Conservation (phyloP, 2,888 invertebrate species). For the Ditula angustiorana region DNA sequence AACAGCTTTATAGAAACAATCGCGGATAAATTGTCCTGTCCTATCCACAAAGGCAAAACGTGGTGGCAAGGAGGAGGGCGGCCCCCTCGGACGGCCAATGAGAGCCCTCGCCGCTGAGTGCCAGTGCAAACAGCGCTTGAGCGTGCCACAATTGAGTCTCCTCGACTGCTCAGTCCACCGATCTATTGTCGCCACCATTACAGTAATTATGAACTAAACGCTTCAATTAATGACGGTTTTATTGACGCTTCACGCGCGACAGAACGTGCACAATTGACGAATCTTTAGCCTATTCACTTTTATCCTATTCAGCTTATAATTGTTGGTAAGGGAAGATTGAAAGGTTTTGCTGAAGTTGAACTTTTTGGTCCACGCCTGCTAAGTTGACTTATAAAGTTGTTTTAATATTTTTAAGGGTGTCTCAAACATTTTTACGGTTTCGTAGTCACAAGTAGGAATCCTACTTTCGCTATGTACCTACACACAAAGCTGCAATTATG, state of each 20-base stretch:
- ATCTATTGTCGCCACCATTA: conserved; percentile 75
- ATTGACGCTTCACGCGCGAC: conserved; percentile 71
- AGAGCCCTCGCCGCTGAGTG: conserved; percentile 61
- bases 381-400: not conserved
- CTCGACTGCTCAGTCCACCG: conserved; percentile 54
- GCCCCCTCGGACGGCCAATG: conserved; percentile 68
- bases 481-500: too few species aligned
- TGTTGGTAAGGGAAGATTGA: conserved; percentile 19
- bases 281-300: conserved; percentile 28
- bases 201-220: conserved; percentile 78
- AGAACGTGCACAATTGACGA: conserved; percentile 47
- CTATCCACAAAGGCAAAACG: conserved; percentile 53
- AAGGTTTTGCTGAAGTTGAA: not conserved
- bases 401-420: too few species aligned
- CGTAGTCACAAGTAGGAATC: too few species aligned
- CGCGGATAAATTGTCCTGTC: conserved; percentile 39
- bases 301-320: conserved; percentile 24
- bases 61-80: conserved; percentile 52
- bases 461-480: too few species aligned
- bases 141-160: conserved; percentile 78
- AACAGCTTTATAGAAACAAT: conserved; percentile 31
- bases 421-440: too few species aligned
- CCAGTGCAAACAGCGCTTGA: conserved; percentile 76
- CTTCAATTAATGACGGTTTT: conserved; percentile 73
- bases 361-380: not conserved